Percentiles rank a stretch among this genome's conserved stretches.
phyloP scores from a whole-genome alignment of 2,888 invertebrate species.

The Unio delphinus region DNA sequence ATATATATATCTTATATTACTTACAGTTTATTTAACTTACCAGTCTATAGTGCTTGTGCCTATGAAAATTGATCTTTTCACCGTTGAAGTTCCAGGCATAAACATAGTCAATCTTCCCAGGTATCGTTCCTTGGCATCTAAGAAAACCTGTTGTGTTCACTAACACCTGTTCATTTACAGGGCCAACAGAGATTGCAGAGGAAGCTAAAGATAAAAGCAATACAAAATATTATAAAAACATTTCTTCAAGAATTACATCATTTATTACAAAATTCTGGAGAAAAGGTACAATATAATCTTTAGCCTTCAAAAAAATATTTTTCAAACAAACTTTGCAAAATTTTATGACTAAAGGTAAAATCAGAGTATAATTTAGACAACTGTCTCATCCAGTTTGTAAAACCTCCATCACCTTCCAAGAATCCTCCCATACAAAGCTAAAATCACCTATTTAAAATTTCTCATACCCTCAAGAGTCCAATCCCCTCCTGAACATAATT shows the following conservation, averaged over 20 bases:
- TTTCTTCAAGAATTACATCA: neutral
- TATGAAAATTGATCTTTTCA: constrained; percentile 37
- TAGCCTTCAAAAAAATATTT: neutral
- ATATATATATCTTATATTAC: too few relatives aligned
- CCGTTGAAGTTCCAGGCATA: constrained; percentile 64
- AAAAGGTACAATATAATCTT: neutral
- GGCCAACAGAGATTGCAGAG: constrained; percentile 42
- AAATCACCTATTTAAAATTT: too few relatives aligned
- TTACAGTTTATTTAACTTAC: constrained; percentile 24
- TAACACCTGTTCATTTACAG: constrained; percentile 37
- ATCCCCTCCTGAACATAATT: too few relatives aligned
- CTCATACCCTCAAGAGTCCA: too few relatives aligned
- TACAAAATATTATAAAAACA: neutral
- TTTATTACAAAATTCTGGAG: neutral
- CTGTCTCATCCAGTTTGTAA: too few relatives aligned
- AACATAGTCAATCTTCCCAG: constrained; percentile 48
- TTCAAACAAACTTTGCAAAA: too few relatives aligned
- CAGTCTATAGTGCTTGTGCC: constrained; percentile 42
- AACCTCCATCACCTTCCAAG: too few relatives aligned
- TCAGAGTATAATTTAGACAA: too few relatives aligned
- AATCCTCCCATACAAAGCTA: too few relatives aligned
- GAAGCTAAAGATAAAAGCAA: constrained; percentile 25
- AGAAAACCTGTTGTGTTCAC: constrained; percentile 62
- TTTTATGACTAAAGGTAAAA: too few relatives aligned
- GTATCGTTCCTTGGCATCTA: constrained; percentile 57